These are phyloP conservation scores for Lomographa bimaculata DNA, from an alignment of 2,888 invertebrate genomes.

Conservation along the genomic window DNA sequence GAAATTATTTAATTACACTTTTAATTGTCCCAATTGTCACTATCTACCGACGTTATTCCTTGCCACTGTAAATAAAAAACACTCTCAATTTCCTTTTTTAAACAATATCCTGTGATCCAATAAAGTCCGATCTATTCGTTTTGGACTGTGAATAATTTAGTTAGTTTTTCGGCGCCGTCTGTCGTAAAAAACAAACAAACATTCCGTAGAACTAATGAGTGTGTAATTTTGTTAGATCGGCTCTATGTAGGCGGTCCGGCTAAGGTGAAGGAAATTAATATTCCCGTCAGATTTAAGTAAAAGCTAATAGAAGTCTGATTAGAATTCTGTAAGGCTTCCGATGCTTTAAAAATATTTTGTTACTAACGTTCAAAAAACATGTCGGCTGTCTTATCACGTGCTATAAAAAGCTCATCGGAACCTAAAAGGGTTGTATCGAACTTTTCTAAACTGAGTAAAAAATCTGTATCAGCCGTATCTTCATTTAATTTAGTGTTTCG, in stretches of 20 bases:
- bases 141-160: slow-evolving; percentile 74
- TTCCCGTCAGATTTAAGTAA: slow-evolving; percentile 37
- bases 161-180: slow-evolving; percentile 71
- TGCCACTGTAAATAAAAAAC: slow-evolving; percentile 27
- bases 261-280: slow-evolving; percentile 54
- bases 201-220: slow-evolving; percentile 77
- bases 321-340: slow-evolving; percentile 10
- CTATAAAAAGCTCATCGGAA: neutral
- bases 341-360: neutral
- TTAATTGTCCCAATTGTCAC: slow-evolving; percentile 52
- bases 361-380: neutral
- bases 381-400: neutral
- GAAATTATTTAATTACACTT: slow-evolving; percentile 62
- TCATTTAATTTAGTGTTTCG: slow-evolving; percentile 69
- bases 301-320: slow-evolving; percentile 30
- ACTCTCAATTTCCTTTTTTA: slow-evolving; percentile 40
- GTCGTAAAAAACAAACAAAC: slow-evolving; percentile 73
- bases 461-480: slow-evolving; percentile 43
- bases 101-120: slow-evolving; percentile 52
- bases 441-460: slow-evolving; percentile 17
- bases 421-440: neutral
- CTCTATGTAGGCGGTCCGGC: slow-evolving; percentile 69
- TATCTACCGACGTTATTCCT: slow-evolving; percentile 14
- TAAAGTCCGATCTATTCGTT: slow-evolving; percentile 51
- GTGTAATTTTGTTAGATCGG: slow-evolving; percentile 75